Conservation (phyloP, 92 coral and sea anemone genomes). For the Blastomussa wellsi region DNA sequence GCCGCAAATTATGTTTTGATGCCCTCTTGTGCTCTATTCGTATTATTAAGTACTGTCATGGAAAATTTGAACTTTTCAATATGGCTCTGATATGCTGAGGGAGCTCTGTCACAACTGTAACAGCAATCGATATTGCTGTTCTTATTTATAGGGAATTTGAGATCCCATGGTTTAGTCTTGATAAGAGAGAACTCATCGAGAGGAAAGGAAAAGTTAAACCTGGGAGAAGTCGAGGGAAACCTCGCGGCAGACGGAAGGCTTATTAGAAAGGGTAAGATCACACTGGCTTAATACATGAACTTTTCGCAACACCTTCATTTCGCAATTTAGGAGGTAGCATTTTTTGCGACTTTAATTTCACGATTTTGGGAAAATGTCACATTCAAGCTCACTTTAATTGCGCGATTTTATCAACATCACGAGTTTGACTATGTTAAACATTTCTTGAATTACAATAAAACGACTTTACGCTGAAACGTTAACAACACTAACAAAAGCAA, state of each 20-base stretch:
- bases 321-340: too few species aligned
- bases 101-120: too few species aligned
- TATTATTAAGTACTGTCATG: not conserved
- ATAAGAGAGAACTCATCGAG: slow-evolving; percentile 91
- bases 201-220: slow-evolving; percentile 69
- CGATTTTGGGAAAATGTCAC: too few species aligned
- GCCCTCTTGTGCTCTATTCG: not conserved
- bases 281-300: not conserved
- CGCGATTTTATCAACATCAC: too few species aligned
- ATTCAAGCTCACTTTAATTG: too few species aligned
- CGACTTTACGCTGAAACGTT: too few species aligned
- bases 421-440: too few species aligned
- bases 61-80: not conserved
- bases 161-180: slow-evolving; percentile 96
- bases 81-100: too few species aligned
- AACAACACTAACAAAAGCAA: too few species aligned
- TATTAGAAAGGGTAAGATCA: slow-evolving; percentile 28
- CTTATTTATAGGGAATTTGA: slow-evolving; percentile 77
- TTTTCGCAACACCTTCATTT: too few species aligned
- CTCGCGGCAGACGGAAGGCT: slow-evolving; percentile 68
- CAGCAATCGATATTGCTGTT: not conserved
- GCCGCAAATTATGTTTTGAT: not conserved
- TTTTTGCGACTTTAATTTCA: too few species aligned
- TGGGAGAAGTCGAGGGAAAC: slow-evolving; percentile 63
- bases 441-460: too few species aligned